A percentile compares a stretch with the other conserved stretches of the same genome.
Conservation (phyloP, 2,113 vertebrate genomes). For the Channa argus region DNA sequence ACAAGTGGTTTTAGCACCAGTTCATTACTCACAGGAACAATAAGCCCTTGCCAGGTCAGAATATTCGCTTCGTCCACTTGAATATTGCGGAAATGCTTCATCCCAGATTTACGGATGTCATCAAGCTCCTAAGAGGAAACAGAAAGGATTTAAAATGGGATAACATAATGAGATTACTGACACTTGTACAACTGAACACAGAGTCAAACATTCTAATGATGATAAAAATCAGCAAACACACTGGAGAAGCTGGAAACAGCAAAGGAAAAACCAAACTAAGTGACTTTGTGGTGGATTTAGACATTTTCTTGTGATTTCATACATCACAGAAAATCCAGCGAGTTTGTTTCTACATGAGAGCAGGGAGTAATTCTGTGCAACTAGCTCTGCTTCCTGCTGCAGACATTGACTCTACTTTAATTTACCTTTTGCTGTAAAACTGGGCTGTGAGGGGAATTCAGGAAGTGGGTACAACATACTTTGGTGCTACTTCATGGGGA, state of each 20-base stretch:
- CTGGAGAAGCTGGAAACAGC: no score
- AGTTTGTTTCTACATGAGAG: no score
- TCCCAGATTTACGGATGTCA: conserved; percentile 92
- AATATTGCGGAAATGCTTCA: conserved; percentile 95
- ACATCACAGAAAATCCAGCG: no score
- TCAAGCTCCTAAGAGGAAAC: conserved; percentile 89
- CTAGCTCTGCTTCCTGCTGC: background rate
- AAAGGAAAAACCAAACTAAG: no score
- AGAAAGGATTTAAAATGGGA: background rate
- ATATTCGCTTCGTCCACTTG: conserved; percentile 96
- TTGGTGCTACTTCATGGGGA: background rate
- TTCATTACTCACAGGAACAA: conserved; percentile 93
- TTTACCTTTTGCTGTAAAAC: background rate
- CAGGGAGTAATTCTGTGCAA: background rate
- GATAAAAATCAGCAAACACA: no score
- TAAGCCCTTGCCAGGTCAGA: conserved; percentile 97
- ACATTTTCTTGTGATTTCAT: background rate
- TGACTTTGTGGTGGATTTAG: no score
- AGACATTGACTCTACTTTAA: background rate
- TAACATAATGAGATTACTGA: background rate
- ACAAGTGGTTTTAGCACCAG: no score
- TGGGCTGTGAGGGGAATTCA: conserved; percentile 12
- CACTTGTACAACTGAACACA: no score
- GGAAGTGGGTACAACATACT: background rate
- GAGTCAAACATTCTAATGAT: no score